Evolutionary conservation across 35 echinoderm and acorn worm genomes (phyloP).

Genomic region (Heliocidaris erythrogramma): DNA sequence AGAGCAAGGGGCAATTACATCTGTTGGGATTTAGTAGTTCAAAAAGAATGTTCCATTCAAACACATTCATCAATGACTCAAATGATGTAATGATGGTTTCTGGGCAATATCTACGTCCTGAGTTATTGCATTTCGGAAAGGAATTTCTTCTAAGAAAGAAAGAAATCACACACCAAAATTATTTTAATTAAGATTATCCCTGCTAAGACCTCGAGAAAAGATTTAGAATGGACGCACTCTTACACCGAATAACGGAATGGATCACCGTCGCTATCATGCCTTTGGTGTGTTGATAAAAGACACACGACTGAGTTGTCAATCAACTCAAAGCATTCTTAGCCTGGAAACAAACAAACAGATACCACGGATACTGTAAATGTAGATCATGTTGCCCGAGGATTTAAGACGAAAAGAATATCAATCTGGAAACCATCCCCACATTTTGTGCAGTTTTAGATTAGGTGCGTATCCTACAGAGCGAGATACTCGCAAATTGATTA

Average conservation of each 20-base stretch:
- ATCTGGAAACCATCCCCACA: background rate
- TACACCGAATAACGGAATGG: background rate
- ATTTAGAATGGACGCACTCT: background rate
- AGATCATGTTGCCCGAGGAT: background rate
- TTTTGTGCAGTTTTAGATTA: too few relatives aligned
- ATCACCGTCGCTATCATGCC: background rate
- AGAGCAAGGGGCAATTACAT: too few relatives aligned
- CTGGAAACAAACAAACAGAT: background rate
- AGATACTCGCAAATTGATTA: background rate
- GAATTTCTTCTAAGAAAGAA: too few relatives aligned
- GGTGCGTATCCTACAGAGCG: too few relatives aligned
- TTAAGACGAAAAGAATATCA: background rate
- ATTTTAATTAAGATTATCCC: too few relatives aligned
- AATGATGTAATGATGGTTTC: too few relatives aligned
- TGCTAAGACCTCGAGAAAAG: background rate
- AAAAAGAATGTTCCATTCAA: too few relatives aligned
- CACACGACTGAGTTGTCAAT: background rate
- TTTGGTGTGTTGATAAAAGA: background rate
- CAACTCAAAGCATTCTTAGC: background rate
- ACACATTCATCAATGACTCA: too few relatives aligned
- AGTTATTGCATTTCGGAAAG: too few relatives aligned
- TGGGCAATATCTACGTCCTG: too few relatives aligned
- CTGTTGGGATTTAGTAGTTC: too few relatives aligned
- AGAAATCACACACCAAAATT: too few relatives aligned
- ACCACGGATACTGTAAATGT: background rate